Base-by-base conservation (phyloP, 2,888 invertebrate species). In the Pterostichus niger region DNA sequence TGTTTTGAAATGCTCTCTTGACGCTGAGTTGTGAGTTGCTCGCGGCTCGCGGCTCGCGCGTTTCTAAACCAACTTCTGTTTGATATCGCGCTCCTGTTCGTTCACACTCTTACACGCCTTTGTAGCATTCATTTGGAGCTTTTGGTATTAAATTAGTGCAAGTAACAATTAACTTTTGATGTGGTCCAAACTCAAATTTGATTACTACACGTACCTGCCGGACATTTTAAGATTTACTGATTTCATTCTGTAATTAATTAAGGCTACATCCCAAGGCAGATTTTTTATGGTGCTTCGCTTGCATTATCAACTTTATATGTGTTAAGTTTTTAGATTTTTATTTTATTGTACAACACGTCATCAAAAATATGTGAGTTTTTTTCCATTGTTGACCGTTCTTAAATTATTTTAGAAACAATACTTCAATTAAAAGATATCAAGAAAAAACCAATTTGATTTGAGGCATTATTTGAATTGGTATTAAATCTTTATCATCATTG, bases 1-100 rank as follows among this genome's bases (percentile, higher is more conserved):
- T 46, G 79, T 78, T 78, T 78, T 35, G 78, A 59, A 78, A 78
- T 56, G 33, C n/a, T 61, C 64, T 40, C 40, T 9, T 9, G 15
- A 64, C 35, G 15, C 13, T 17, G 56, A 56, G 31, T 64, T 15
- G 35, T 17, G 56, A 56, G 31, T 64, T 15, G 35, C 64, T 17
- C 64, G 64, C 33, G 75, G 35, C 64, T 17, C 64, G 64, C 33
- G 75, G 75, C 52, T 52, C 15, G 13, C n/a, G n/a, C 40, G 44
- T 31, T 59, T 56, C 54, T 35, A 24, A 24, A 59, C 17, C 59
- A 64, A 64, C 64, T 64, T 64, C 64, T 64, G 64, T 64, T 64
- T 31, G 56, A 17, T n/a, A 13, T 52, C 13, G 13, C n/a, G 64
- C 33, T 64, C 15, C 33, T 64, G 64, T 64, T 33, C 64, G 40